Conservation (phyloP, 1,140 invertebrate genomes). For the Oedothorax gibbosus region DNA sequence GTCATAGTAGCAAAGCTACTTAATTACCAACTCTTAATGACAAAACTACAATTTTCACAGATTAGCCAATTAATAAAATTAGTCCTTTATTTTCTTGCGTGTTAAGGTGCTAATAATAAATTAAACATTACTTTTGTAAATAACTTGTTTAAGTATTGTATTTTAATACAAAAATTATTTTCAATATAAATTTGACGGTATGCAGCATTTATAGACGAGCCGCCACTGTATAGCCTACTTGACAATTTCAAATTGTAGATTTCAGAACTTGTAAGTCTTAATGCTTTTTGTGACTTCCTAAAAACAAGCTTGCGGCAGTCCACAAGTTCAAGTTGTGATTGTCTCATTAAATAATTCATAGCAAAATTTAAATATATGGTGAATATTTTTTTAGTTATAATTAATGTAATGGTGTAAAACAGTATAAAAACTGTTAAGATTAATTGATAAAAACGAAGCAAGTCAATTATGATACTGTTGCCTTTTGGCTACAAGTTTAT, state of each 20-base stretch:
- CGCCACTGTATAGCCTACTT: constrained; percentile 1
- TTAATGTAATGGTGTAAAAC: background rate
- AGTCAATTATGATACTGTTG: background rate
- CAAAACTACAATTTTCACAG: no score
- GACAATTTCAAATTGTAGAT: constrained; percentile 26
- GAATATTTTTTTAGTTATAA: background rate
- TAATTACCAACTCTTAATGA: no score
- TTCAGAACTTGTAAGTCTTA: constrained; percentile 13
- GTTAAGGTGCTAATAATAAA: no score
- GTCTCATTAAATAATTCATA: constrained; percentile 39
- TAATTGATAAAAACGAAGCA: background rate
- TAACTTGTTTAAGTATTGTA: no score
- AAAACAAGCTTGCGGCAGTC: constrained; percentile 30
- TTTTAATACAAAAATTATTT: no score
- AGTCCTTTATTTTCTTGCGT: no score
- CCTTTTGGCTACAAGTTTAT: background rate
- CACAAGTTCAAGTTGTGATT: constrained; percentile 49
- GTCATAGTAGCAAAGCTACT: no score
- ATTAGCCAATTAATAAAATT: no score
- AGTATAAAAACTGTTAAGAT: background rate
- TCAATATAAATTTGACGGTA: no score
- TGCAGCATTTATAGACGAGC: no score
- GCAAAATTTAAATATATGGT: background rate
- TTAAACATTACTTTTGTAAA: no score
- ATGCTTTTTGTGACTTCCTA: constrained; percentile 33